phyloP scores from a whole-genome alignment of 2,797 vertebrate genomes.

The Pampus argenteus region DNA sequence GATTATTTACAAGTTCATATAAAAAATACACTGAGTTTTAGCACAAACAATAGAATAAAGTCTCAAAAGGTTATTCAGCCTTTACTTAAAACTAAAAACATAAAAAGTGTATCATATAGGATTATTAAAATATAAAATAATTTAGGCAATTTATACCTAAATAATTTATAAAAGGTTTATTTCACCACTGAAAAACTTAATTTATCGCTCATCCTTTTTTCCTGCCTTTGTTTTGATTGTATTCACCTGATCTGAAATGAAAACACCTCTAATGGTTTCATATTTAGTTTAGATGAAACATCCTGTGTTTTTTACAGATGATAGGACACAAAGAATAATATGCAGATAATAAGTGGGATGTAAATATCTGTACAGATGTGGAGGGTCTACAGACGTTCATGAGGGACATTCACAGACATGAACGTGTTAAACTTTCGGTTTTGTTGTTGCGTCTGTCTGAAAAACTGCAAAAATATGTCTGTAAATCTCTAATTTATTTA shows the following conservation, averaged over 20 bases:
- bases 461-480: too few relatives aligned
- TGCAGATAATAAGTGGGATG: too few relatives aligned
- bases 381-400: too few relatives aligned
- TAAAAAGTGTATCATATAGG: neutral
- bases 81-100: neutral
- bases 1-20: conserved; percentile 73
- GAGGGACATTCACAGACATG: too few relatives aligned
- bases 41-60: conserved; percentile 27
- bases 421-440: too few relatives aligned
- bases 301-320: too few relatives aligned
- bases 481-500: neutral
- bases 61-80: conserved; percentile 11
- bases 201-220: neutral
- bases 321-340: too few relatives aligned
- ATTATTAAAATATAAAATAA: conserved; percentile 19
- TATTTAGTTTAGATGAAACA: neutral
- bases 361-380: too few relatives aligned
- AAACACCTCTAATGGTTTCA: neutral
- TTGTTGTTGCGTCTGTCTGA: too few relatives aligned
- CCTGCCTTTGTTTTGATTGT: neutral
- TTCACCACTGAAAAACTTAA: conserved; percentile 1
- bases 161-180: too few relatives aligned
- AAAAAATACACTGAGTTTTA: conserved; percentile 39
- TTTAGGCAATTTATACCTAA: too few relatives aligned
- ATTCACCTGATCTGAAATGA: neutral